phyloP scores from a whole-genome alignment of 2,113 vertebrate genomes.

The Onychorhynchus coronatus region DNA sequence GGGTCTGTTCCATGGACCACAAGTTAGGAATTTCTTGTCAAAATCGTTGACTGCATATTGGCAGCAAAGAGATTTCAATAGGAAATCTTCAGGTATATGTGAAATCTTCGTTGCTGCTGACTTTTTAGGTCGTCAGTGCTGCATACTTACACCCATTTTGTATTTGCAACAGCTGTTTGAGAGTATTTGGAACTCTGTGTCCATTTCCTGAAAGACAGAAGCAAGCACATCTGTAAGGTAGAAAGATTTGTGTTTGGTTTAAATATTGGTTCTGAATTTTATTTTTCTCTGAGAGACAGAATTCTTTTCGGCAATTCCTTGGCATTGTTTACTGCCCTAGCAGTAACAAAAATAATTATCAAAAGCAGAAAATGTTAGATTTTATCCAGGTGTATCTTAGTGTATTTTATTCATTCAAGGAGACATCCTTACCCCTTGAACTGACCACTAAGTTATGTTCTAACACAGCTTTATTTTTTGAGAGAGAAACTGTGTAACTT shows the following conservation, averaged over 20 bases:
- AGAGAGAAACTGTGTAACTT: not conserved
- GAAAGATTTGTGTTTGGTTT: not conserved
- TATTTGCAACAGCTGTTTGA: not conserved
- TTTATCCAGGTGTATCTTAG: not conserved
- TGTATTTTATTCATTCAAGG: no score
- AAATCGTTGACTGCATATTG: not conserved
- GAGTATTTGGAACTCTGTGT: not conserved
- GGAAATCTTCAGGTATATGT: accelerated
- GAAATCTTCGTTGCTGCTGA: not conserved
- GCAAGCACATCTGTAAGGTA: not conserved
- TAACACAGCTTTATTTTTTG: not conserved
- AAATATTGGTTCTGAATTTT: not conserved
- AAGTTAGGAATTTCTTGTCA: not conserved
- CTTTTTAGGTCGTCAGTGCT: not conserved
- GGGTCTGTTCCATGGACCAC: not conserved
- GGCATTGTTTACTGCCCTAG: not conserved
- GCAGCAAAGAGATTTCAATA: not conserved
- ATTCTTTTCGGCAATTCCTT: not conserved
- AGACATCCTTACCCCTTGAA: no score
- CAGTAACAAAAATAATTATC: not conserved
- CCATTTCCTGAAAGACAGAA: not conserved
- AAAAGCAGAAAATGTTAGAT: not conserved
- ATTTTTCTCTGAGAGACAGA: not conserved
- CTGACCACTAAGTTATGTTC: not conserved
- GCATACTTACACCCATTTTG: not conserved